Base-by-base conservation (phyloP, 2,888 invertebrate species). In the Oxyteleia sp. region DNA sequence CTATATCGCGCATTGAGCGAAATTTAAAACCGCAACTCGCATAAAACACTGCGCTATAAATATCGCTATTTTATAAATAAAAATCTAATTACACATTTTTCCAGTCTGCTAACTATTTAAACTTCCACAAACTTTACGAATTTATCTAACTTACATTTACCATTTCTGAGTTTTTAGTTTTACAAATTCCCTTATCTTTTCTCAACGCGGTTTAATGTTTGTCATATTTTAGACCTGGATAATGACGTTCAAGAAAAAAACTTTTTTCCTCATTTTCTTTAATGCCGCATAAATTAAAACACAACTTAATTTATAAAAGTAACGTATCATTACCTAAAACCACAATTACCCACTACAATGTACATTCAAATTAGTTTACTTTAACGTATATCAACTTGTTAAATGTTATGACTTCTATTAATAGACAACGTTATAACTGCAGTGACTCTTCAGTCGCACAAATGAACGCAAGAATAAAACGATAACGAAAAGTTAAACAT, bases 171-270 rank as follows among this genome's bases (percentile, higher is more conserved):
- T 41, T 72, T 72, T 51, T 61, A 49, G 38, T 72, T 61, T 59
- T 51, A 72, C 29, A 61, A 59, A 51, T 72, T 59, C 38, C 15
- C 71, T 72, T 72, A 61, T 72, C 71, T 51, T 49, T 49, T 23
- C 38, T 26, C 15, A n/a, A 49, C 49, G 20, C 38, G 32, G 20
- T 55, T 49, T 71, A 71, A 71, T 47, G 71, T 35, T 49, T 71
- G 71, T 72, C 71, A 61, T 72, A 61, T 49, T 72, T 72, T 41
- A 72, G 51, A 72, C 61, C 26, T 51, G 15, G 47, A 61, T 72
- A 72, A 35, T 55, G 23, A 23, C 8, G 23, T 7, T 43, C 5
- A 32, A 4, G 26, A 26, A 26, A 26, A 35, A 32, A 61, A 72
- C 26, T 72, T 59, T 61, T 59, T 32, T 8, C 23, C 49, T 41